phyloP scores from a whole-genome alignment of 2,888 invertebrate genomes.

The Drosophila paramelanica region DNA sequence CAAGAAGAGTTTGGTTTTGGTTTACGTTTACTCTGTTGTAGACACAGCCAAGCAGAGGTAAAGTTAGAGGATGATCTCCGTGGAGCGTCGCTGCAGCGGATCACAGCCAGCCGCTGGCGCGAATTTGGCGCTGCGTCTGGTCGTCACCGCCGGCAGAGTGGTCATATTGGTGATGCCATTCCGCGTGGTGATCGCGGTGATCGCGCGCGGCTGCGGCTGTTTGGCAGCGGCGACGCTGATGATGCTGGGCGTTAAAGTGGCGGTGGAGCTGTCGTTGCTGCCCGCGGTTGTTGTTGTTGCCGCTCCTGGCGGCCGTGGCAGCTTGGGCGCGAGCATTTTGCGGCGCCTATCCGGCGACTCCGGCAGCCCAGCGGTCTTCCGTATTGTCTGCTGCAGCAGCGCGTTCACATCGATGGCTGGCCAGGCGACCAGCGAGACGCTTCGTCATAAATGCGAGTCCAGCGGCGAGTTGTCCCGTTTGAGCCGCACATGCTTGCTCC shows the following conservation, averaged over 20 bases:
- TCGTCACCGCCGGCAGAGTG: constrained; percentile 31
- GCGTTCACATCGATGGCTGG: constrained; percentile 85
- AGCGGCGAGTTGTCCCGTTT: constrained; percentile 76
- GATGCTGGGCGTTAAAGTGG: constrained; percentile 81
- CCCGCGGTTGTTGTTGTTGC: constrained; percentile 38
- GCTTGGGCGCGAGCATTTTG: constrained; percentile 17
- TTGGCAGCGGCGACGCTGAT: constrained; percentile 76
- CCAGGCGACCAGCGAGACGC: constrained; percentile 86
- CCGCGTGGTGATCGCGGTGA: constrained; percentile 73
- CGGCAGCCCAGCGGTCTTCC: constrained; percentile 82
- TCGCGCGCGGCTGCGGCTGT: constrained; percentile 62
- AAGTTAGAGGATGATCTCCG: constrained; percentile 84
- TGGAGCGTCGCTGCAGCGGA: constrained; percentile 82
- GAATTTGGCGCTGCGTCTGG: constrained; percentile 68
- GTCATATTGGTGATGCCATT: constrained; percentile 74
- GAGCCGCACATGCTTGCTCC: constrained; percentile 81
- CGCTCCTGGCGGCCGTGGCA: constrained; percentile 17
- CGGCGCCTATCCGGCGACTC: constrained; percentile 69
- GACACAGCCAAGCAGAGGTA: constrained; percentile 45
- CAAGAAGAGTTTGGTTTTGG: constrained; percentile 5
- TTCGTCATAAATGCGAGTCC: constrained; percentile 85
- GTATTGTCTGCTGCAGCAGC: constrained; percentile 84
- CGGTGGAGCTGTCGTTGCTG: constrained; percentile 83
- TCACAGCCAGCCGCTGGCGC: constrained; percentile 76
- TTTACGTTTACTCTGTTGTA: constrained; percentile 12